These are phyloP conservation scores for Dreissena polymorpha DNA, from an alignment of 1,140 invertebrate genomes.

Conservation along the genomic window DNA sequence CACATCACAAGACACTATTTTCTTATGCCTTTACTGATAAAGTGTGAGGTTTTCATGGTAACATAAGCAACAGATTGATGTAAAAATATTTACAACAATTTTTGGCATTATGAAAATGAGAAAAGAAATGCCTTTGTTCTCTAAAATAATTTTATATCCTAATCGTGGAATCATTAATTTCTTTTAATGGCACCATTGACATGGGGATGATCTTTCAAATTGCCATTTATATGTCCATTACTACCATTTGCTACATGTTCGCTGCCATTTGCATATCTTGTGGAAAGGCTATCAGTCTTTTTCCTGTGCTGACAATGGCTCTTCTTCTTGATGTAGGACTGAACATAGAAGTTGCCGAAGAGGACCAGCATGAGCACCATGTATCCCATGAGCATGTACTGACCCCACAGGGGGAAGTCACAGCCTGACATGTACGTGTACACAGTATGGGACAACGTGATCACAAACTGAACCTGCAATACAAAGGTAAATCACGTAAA, in stretches of 20 bases:
- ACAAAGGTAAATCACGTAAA: neutral
- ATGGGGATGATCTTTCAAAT: slow-evolving; percentile 34
- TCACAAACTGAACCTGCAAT: slow-evolving; percentile 75
- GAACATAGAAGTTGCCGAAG: slow-evolving; percentile 81
- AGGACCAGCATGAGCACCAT: slow-evolving; percentile 79
- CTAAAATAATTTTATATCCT: too few relatives aligned
- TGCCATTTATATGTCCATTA: slow-evolving; percentile 9
- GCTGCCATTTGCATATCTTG: too few relatives aligned
- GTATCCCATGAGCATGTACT: slow-evolving; percentile 76
- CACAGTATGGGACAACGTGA: slow-evolving; percentile 71
- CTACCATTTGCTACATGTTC: neutral
- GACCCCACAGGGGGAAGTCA: slow-evolving; percentile 79
- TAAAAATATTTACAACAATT: too few relatives aligned
- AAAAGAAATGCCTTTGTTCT: too few relatives aligned
- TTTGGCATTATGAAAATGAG: too few relatives aligned
- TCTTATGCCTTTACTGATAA: too few relatives aligned
- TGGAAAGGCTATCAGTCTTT: slow-evolving; percentile 3
- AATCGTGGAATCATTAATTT: neutral
- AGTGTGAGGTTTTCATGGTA: too few relatives aligned
- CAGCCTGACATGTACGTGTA: slow-evolving; percentile 73
- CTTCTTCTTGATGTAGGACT: slow-evolving; percentile 76
- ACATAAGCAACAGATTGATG: too few relatives aligned
- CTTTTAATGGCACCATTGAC: slow-evolving; percentile 40
- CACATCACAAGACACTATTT: too few relatives aligned
- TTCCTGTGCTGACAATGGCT: slow-evolving; percentile 2